Conservation (phyloP, 1,140 invertebrate species). For the Drosophila sproati region DNA sequence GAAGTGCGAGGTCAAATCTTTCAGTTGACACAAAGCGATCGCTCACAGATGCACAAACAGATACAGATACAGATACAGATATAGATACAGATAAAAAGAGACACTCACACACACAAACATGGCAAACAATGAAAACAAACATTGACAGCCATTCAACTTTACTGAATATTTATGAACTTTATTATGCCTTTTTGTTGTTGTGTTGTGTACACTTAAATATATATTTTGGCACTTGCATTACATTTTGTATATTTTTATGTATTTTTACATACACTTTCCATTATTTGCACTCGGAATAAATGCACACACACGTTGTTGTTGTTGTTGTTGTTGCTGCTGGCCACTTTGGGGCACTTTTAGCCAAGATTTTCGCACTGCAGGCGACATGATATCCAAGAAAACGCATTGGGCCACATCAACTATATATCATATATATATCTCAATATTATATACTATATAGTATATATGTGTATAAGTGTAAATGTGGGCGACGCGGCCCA, state of each 20-base stretch:
- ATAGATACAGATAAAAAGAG: too few species aligned
- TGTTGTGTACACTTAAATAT: neutral
- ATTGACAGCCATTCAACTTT: slow-evolving; percentile 22
- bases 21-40: slow-evolving; percentile 68
- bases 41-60: slow-evolving; percentile 41
- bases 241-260: slow-evolving; percentile 14
- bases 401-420: slow-evolving; percentile 57
- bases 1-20: slow-evolving; percentile 83
- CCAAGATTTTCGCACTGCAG: slow-evolving; percentile 65
- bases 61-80: slow-evolving; percentile 7
- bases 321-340: slow-evolving; percentile 31
- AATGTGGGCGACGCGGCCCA: slow-evolving; percentile 34
- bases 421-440: slow-evolving; percentile 23
- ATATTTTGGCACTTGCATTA: slow-evolving; percentile 44
- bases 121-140: slow-evolving; percentile 53
- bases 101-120: slow-evolving; percentile 24
- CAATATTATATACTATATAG: slow-evolving; percentile 30
- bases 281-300: slow-evolving; percentile 38
- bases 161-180: slow-evolving; percentile 32
- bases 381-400: slow-evolving; percentile 80
- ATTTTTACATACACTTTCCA: slow-evolving; percentile 44
- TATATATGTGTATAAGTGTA: slow-evolving; percentile 22
- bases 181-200: slow-evolving; percentile 15
- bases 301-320: slow-evolving; percentile 20
- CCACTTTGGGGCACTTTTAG: slow-evolving; percentile 30